Evolutionary conservation across 2,797 vertebrate species (phyloP).

Genomic region (Acanthopagrus latus): DNA sequence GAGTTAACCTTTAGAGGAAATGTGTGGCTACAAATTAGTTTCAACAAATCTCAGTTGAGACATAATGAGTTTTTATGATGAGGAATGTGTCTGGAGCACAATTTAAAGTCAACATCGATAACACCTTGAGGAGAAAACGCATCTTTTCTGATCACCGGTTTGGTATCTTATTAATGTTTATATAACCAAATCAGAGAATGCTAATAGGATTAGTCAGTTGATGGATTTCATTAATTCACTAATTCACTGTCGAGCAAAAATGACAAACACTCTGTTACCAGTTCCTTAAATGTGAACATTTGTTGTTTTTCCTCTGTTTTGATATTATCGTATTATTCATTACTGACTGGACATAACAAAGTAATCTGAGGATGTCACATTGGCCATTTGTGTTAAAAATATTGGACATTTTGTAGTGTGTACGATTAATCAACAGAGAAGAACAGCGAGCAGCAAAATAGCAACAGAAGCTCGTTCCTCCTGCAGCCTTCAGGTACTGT

Average conservation of each 20-base stretch:
- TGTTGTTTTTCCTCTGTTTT: background rate
- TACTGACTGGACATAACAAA: too few species aligned
- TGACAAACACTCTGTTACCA: background rate
- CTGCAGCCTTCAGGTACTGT: background rate
- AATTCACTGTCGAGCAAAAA: background rate
- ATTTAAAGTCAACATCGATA: background rate
- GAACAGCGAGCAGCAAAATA: background rate
- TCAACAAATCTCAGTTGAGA: background rate
- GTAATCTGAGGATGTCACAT: background rate
- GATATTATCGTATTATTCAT: background rate
- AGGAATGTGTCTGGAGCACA: background rate
- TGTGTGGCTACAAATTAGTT: background rate
- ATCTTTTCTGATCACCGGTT: background rate
- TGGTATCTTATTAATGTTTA: background rate
- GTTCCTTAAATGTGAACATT: background rate
- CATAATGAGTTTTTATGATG: background rate
- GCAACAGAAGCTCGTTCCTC: background rate
- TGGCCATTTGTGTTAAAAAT: background rate
- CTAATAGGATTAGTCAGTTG: background rate
- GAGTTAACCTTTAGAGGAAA: conserved; percentile 18
- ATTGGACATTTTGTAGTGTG: background rate
- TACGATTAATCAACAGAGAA: too few species aligned
- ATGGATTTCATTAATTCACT: background rate
- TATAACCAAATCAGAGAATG: background rate
- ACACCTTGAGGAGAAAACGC: background rate